Percentiles rank a stretch among this genome's conserved stretches.
Conservation (phyloP, 2,888 invertebrate genomes). For the Ectemnius continuus region DNA sequence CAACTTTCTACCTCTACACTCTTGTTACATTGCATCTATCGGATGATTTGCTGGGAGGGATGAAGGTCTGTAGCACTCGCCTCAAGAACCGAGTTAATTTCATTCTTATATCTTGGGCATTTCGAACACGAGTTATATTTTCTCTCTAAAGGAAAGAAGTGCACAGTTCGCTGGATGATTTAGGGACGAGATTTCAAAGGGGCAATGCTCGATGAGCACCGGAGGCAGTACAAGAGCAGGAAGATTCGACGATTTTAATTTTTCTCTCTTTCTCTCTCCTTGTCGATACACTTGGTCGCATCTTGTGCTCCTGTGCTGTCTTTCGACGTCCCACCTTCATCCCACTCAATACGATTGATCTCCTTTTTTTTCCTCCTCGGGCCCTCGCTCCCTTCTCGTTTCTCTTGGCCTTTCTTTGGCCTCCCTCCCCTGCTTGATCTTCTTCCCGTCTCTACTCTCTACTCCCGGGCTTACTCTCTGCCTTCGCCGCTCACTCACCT, state of each 20-base stretch:
- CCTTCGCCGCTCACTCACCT: conserved; percentile 12
- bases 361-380: conserved; percentile 17
- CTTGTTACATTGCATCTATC: background rate
- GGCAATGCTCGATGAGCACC: conserved; percentile 39
- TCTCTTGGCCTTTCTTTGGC: conserved; percentile 9
- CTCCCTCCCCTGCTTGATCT: conserved; percentile 17
- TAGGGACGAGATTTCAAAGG: conserved; percentile 26
- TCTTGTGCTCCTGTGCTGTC: conserved; percentile 22
- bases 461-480: conserved; percentile 15
- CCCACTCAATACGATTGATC: conserved; percentile 31
- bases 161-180: conserved; percentile 17
- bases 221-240: conserved; percentile 43
- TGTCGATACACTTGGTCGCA: conserved; percentile 41
- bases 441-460: conserved; percentile 24
- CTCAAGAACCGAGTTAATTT: conserved; percentile 23
- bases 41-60: background rate
- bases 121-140: background rate
- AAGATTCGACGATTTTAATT: conserved; percentile 66
- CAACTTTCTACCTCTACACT: no score
- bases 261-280: conserved; percentile 40
- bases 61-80: no score
- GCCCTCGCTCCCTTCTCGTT: conserved; percentile 12
- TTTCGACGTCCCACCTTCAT: conserved; percentile 28
- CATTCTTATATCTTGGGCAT: conserved; percentile 12
- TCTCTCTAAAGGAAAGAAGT: conserved; percentile 10